These are phyloP conservation scores for Meriones unguiculatus DNA, from an alignment of 2,113 vertebrate genomes.

Conservation along the genomic window DNA sequence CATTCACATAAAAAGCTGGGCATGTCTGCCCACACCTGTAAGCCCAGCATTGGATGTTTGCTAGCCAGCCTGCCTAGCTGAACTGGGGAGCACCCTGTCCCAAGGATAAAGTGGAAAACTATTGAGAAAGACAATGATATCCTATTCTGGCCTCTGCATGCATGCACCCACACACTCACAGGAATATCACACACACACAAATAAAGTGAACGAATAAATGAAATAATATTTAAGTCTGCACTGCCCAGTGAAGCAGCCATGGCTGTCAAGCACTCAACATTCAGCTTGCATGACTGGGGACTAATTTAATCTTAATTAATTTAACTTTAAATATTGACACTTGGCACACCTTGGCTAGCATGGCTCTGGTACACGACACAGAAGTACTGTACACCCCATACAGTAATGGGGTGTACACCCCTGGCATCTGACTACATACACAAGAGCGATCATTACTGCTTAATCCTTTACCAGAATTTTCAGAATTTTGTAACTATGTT, in stretches of 20 bases:
- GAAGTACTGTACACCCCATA: background rate
- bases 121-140: background rate
- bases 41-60: background rate
- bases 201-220: too few species aligned
- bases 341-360: background rate
- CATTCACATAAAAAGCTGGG: background rate
- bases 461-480: conserved; percentile 13
- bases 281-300: background rate
- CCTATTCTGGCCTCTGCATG: background rate
- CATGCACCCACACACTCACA: too few species aligned
- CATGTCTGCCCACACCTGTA: too few species aligned
- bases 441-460: conserved; percentile 5
- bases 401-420: background rate
- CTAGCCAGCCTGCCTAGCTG: background rate
- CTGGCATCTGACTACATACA: background rate
- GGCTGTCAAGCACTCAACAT: background rate
- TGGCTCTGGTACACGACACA: background rate
- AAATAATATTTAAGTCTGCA: background rate
- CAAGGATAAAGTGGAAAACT: background rate
- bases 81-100: background rate
- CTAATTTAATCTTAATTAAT: conserved; percentile 11
- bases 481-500: conserved; percentile 46
- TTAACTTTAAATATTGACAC: conserved; percentile 24
- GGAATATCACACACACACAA: background rate
- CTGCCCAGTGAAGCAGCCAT: background rate